Conservation (phyloP, 2,888 invertebrate genomes). For the Xylota sylvarum region DNA sequence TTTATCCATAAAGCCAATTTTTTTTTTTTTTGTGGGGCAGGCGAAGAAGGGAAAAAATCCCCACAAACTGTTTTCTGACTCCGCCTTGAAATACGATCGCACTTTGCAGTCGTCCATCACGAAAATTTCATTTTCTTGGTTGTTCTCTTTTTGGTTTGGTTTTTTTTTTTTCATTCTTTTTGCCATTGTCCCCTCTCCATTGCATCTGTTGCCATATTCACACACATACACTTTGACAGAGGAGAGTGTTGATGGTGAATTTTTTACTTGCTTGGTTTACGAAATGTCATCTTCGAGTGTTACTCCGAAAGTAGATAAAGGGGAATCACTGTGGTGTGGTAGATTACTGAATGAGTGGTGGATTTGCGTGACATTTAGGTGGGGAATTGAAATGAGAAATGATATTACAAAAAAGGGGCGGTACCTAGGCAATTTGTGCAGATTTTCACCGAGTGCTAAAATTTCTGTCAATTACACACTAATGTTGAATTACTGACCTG, state of each 20-base stretch:
- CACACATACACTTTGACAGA: background rate
- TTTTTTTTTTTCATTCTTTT: conserved; percentile 17
- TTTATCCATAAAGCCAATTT: conserved; percentile 20
- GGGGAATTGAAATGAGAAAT: conserved; percentile 49
- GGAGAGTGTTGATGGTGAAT: background rate
- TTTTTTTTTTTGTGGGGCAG: conserved; percentile 5
- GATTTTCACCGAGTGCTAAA: conserved; percentile 46
- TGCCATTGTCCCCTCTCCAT: conserved; percentile 23
- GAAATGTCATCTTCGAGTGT: conserved; percentile 29
- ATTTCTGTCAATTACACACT: conserved; percentile 61
- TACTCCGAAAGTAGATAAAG: conserved; percentile 62
- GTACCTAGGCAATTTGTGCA: conserved; percentile 57
- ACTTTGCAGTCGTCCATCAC: conserved; percentile 76
- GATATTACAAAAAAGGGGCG: conserved; percentile 50
- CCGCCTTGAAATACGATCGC: conserved; percentile 76
- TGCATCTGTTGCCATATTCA: conserved; percentile 32
- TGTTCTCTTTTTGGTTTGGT: conserved; percentile 29
- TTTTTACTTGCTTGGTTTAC: conserved; percentile 30
- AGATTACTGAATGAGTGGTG: conserved; percentile 22
- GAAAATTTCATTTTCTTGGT: conserved; percentile 74
- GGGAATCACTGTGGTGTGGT: conserved; percentile 23
- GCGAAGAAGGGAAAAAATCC: conserved; percentile 29
- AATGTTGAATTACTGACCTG: conserved; percentile 59
- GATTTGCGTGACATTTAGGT: conserved; percentile 41
- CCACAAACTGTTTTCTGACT: conserved; percentile 58